Percentiles rank a stretch among this genome's conserved stretches.
Conservation (phyloP, 1,140 invertebrate genomes). For the Drosophila nigromelanica region DNA sequence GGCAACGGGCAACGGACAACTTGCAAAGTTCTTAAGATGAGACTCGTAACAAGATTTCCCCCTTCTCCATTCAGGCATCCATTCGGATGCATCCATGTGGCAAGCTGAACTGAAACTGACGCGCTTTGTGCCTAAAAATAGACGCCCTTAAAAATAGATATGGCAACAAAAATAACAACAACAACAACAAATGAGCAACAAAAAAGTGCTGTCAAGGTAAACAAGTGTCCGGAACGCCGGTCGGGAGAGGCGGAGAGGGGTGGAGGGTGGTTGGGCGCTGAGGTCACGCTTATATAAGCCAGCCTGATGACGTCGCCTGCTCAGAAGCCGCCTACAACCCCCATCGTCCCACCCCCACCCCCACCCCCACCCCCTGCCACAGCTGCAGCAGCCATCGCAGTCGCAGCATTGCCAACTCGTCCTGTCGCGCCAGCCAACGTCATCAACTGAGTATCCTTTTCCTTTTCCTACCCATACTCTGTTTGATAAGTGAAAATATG, state of each 20-base stretch:
- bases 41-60: no score
- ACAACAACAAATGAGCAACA: neutral
- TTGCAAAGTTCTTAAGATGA: constrained; percentile 5
- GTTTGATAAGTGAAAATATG: no score
- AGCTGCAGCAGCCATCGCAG: neutral
- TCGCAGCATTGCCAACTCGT: no score
- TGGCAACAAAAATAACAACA: neutral
- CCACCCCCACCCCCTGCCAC: neutral
- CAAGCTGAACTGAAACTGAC: no score
- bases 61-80: no score
- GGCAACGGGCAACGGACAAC: constrained; percentile 2
- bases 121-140: constrained; percentile 35
- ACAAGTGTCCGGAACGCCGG: neutral
- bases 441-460: constrained; percentile 25
- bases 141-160: constrained; percentile 42
- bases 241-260: no score
- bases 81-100: no score
- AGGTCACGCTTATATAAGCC: constrained; percentile 17
- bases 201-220: constrained; percentile 12
- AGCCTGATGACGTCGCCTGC: neutral
- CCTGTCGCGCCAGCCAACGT: constrained; percentile 28
- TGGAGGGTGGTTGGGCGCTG: neutral
- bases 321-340: neutral
- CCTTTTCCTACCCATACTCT: neutral
- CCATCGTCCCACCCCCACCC: no score